phyloP scores from a whole-genome alignment of 2,888 invertebrate genomes.

The Dryocosmus kuriphilus region DNA sequence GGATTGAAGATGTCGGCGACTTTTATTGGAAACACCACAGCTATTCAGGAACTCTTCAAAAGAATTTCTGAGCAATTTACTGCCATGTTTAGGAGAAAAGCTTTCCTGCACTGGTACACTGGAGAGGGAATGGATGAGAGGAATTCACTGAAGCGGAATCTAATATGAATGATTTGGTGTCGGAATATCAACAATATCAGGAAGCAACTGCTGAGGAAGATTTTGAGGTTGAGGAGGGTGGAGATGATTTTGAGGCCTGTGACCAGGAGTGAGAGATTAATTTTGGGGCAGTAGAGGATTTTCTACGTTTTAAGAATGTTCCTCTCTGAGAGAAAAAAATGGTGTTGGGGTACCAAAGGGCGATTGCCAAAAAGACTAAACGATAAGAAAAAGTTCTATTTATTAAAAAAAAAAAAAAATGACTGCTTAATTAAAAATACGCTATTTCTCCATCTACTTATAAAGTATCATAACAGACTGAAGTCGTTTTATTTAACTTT shows the following conservation, averaged over 20 bases:
- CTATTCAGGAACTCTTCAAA: conserved; percentile 94
- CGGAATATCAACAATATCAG: conserved; percentile 97
- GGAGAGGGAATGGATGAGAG: conserved; percentile 99
- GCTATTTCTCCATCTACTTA: too few species aligned
- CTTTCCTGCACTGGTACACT: conserved; percentile 98
- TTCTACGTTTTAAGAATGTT: neutral
- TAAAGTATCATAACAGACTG: neutral
- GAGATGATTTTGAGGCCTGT: conserved; percentile 77
- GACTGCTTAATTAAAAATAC: too few species aligned
- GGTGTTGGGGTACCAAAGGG: conserved; percentile 57
- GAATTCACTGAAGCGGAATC: conserved; percentile 98
- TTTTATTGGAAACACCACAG: conserved; percentile 93
- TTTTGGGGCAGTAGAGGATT: neutral
- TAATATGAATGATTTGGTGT: conserved; percentile 96
- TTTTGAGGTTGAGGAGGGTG: conserved; percentile 88
- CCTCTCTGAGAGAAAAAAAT: neutral
- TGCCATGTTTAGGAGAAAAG: conserved; percentile 97
- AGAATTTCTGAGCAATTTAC: conserved; percentile 93
- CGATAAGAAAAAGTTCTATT: too few species aligned
- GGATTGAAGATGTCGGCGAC: conserved; percentile 93
- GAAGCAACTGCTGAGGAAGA: conserved; percentile 94
- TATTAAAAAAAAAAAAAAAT: too few species aligned
- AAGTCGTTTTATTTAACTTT: conserved; percentile 7
- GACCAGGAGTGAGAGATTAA: conserved; percentile 68
- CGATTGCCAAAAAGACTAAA: conserved; percentile 55